Conservation (phyloP, 2,113 vertebrate genomes). For the Otocyon megalotis region DNA sequence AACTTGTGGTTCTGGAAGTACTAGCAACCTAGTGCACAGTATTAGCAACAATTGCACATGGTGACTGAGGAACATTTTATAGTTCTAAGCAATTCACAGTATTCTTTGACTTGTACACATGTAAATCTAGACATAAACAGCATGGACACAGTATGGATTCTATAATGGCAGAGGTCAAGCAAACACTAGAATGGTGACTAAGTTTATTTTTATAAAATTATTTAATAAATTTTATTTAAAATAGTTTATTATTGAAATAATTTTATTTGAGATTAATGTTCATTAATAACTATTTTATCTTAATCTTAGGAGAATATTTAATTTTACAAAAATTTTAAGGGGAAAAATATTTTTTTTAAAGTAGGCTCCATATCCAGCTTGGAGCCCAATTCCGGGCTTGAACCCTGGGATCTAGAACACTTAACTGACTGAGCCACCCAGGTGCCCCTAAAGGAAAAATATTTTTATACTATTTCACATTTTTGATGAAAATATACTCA, state of each 20-base stretch:
- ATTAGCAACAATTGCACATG: not conserved
- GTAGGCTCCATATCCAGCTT: not conserved
- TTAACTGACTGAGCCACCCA: not conserved
- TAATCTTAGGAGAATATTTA: not conserved
- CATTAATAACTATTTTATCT: not conserved
- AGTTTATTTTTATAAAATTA: not conserved
- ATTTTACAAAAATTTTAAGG: not conserved
- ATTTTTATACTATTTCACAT: not conserved
- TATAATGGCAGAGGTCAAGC: not conserved
- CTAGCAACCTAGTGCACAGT: not conserved
- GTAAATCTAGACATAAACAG: not conserved
- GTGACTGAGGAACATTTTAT: not conserved
- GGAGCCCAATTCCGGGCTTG: no score
- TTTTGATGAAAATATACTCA: slow-evolving; percentile 7
- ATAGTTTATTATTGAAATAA: not conserved
- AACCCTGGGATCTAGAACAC: not conserved
- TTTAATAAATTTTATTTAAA: not conserved
- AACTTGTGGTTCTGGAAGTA: not conserved
- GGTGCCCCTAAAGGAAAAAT: not conserved
- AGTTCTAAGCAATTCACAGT: not conserved
- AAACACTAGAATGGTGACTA: not conserved
- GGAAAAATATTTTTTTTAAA: not conserved
- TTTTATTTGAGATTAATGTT: slow-evolving; percentile 17
- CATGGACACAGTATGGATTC: not conserved
- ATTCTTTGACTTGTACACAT: not conserved